Conservation (phyloP, 2,888 invertebrate species). For the Adela reaumurella region DNA sequence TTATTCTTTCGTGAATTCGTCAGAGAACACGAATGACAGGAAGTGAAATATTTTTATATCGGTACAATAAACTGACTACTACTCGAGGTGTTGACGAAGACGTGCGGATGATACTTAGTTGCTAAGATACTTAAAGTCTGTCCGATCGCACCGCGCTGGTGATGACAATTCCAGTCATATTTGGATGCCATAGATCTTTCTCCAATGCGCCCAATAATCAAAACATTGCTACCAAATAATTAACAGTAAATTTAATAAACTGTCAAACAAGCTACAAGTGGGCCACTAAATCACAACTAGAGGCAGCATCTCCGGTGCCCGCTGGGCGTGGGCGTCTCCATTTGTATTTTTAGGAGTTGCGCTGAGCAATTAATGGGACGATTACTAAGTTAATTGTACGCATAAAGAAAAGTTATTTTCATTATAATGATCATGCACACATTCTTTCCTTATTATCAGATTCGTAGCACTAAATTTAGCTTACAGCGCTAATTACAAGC, state of each 20-base stretch:
- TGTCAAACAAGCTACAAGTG: not conserved
- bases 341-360: constrained; percentile 31
- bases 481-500: constrained; percentile 48
- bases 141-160: no score
- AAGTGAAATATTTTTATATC: not conserved
- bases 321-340: constrained; percentile 22
- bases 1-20: not conserved
- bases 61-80: no score
- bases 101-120: not conserved
- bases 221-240: no score
- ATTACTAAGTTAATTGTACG: constrained; percentile 40
- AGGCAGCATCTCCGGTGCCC: constrained; percentile 11
- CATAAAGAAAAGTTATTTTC: constrained; percentile 45
- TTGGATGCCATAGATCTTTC: no score
- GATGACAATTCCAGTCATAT: no score
- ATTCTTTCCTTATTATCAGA: constrained; percentile 49
- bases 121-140: no score
- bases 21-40: not conserved
- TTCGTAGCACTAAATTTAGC: constrained; percentile 44
- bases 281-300: not conserved
- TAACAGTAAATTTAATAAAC: not conserved
- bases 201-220: no score
- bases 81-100: no score
- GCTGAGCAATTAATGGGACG: constrained; percentile 37
- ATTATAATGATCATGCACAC: constrained; percentile 45